Percentiles rank a stretch among this genome's conserved stretches.
Conservation (phyloP, 2,797 vertebrate species). For the Siniperca undulata region DNA sequence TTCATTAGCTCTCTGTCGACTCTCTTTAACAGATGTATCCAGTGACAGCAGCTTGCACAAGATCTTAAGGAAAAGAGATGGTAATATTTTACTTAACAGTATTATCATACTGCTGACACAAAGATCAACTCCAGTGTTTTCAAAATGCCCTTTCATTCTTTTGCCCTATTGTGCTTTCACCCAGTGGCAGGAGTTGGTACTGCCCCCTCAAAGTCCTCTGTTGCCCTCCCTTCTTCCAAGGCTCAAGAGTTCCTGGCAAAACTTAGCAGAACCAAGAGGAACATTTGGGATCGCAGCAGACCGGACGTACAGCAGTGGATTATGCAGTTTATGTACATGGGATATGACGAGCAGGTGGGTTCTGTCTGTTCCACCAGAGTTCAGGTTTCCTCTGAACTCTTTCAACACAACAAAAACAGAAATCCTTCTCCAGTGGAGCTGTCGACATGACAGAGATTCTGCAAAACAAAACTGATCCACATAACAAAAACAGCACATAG, state of each 20-base stretch:
- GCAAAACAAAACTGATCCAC: background rate
- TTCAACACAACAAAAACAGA: background rate
- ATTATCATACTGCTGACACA: background rate
- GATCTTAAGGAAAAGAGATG: slow-evolving; percentile 79
- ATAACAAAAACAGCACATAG: background rate
- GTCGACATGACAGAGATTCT: background rate
- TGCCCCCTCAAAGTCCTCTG: slow-evolving; percentile 50
- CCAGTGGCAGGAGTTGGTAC: slow-evolving; percentile 69
- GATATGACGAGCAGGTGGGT: slow-evolving; percentile 92
- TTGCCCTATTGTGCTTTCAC: slow-evolving; percentile 27
- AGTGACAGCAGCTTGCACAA: slow-evolving; percentile 73
- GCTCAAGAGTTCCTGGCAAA: slow-evolving; percentile 91
- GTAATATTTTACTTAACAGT: slow-evolving; percentile 33
- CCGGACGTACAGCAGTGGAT: slow-evolving; percentile 96
- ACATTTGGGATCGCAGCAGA: slow-evolving; percentile 92
- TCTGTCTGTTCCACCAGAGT: background rate
- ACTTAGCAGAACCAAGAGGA: slow-evolving; percentile 87
- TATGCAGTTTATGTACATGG: slow-evolving; percentile 94
- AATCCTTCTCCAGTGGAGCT: background rate
- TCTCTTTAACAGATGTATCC: slow-evolving; percentile 73
- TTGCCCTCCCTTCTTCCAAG: slow-evolving; percentile 85
- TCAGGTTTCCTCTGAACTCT: slow-evolving; percentile 5
- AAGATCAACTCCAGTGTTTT: background rate
- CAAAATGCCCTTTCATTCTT: background rate
- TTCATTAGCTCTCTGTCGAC: slow-evolving; percentile 25